These are phyloP conservation scores for Myioborus miniatus DNA, from an alignment of 2,797 vertebrate species.

Conservation along the genomic window DNA sequence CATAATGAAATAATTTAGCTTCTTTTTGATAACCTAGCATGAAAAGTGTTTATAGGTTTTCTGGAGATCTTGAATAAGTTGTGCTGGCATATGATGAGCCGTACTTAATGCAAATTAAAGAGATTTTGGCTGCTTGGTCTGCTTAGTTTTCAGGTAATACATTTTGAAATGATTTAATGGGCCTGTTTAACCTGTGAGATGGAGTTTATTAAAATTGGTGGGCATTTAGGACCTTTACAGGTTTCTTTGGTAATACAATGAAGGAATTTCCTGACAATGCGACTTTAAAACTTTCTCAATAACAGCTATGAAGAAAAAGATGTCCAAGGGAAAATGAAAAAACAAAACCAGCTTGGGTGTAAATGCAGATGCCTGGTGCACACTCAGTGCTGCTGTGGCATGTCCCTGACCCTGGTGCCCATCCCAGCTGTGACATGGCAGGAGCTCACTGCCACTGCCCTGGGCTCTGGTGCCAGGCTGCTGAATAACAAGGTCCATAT, in stretches of 20 bases:
- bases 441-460: conserved; percentile 76
- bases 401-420: conserved; percentile 74
- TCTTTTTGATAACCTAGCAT: background rate
- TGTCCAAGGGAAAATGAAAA: background rate
- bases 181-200: background rate
- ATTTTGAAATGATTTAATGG: background rate
- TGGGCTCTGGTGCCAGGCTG: conserved; percentile 80
- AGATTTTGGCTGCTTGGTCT: background rate
- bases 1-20: background rate
- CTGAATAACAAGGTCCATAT: conserved; percentile 77
- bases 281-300: background rate
- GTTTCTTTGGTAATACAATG: background rate
- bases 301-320: background rate
- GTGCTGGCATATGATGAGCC: background rate
- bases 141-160: background rate
- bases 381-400: conserved; percentile 58
- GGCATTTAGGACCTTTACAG: background rate
- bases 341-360: background rate
- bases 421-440: conserved; percentile 70
- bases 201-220: background rate
- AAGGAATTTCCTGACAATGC: background rate
- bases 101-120: background rate
- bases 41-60: background rate
- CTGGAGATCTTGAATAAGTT: background rate
- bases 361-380: background rate